phyloP scores from a whole-genome alignment of 2,888 invertebrate species.

The Cephalotes varians region DNA sequence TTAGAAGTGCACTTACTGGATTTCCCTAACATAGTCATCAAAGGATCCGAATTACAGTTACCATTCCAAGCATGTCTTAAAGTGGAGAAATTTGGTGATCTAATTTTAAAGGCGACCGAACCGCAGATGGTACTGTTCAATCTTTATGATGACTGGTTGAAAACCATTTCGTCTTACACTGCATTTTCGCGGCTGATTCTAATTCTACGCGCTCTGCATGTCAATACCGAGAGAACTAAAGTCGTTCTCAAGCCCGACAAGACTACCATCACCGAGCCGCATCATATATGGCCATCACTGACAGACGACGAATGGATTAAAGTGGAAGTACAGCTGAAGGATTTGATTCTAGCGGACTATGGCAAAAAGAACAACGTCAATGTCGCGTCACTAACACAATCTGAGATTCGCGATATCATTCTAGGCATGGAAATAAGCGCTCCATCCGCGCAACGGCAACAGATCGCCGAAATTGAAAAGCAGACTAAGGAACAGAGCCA shows the following conservation, averaged over 20 bases:
- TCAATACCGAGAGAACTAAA: conserved; percentile 99
- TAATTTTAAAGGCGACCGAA: conserved; percentile 99
- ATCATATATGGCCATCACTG: conserved; percentile 99
- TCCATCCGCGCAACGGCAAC: conserved; percentile 99
- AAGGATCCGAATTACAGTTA: conserved; percentile 98
- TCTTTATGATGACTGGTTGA: conserved; percentile 99
- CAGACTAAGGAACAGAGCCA: conserved; percentile 99
- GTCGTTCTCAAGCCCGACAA: conserved; percentile 99
- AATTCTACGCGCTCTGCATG: conserved; percentile 98
- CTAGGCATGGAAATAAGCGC: conserved; percentile 99
- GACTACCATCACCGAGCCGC: conserved; percentile 99
- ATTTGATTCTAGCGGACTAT: conserved; percentile 99
- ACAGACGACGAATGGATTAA: conserved; percentile 99
- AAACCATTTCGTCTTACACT: conserved; percentile 99
- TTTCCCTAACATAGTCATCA: conserved; percentile 99
- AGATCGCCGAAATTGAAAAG: conserved; percentile 99
- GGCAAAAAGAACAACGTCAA: conserved; percentile 99
- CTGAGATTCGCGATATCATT: conserved; percentile 99
- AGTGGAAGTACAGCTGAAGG: conserved; percentile 99
- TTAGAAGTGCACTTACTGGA: conserved; percentile 99
- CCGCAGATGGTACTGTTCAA: conserved; percentile 99
- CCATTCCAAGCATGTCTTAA: conserved; percentile 99
- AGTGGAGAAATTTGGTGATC: conserved; percentile 99
- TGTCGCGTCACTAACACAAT: conserved; percentile 99
- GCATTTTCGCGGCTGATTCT: conserved; percentile 99